Base-by-base conservation (phyloP, 2,888 invertebrate species). In the Amphipoea oculea region DNA sequence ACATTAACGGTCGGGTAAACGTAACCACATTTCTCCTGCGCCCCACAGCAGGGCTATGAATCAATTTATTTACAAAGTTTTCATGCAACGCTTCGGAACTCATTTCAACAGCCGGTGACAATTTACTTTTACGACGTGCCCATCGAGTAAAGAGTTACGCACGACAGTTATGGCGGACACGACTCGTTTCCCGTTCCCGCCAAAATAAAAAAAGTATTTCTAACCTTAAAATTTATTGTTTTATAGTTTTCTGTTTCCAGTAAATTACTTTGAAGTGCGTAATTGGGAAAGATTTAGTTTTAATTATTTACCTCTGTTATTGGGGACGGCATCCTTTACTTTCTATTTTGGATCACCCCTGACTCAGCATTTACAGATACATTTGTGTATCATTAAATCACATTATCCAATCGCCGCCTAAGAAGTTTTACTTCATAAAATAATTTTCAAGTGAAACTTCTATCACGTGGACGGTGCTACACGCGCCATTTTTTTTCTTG, bases 131-230 rank as follows among this genome's bases (percentile, higher is more conserved):
- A 97, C 96, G 97, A 97, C 92, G 90, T 91, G 92, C 90, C 94
- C 94, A 91, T 94, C 94, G 94, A 94, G 94, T 94, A 96, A 97
- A 96, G 97, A 97, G 96, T 97, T 97, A 96, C 93, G 95, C 88
- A 93, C 90, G 96, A 96, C 97, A 95, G 95, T 97, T 93, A 97
- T 96, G 94, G 96, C 96, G 95, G 94, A 94, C 96, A 94, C 91
- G 93, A 88, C 93, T 92, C 93, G 93, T 94, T 94, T 94, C 94
- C 94, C 92, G 93, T 95, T 94, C 92, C 95, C 94, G 92, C 93
- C 90, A 91, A 94, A 94, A 93, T 90, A 89, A 92, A 92, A 91
- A 89, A 90, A 29, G 42, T 72, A 85, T 63, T 68, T 65, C 51
- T 78, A 81, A 82, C 80, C 79, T 83, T 40, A 83, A 88, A 88